Conservation (phyloP, 1,140 invertebrate genomes). For the Tetraneura akinire region DNA sequence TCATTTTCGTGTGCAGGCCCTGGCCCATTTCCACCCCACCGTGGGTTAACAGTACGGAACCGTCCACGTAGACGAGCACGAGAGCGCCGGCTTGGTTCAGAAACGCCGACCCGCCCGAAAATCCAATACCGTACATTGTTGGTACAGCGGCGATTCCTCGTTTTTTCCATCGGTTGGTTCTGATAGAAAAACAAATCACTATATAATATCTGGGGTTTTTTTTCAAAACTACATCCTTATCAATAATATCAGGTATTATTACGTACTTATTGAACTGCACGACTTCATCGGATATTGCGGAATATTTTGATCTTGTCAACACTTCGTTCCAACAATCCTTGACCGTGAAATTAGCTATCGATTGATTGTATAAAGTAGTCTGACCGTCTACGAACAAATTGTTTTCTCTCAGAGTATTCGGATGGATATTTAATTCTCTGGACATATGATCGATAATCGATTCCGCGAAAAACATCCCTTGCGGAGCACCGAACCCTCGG, state of each 20-base stretch:
- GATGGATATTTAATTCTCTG: slow-evolving; percentile 67
- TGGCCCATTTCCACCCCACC: slow-evolving; percentile 96
- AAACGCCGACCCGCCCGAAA: slow-evolving; percentile 67
- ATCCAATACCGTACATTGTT: slow-evolving; percentile 88
- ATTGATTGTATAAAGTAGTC: slow-evolving; percentile 77
- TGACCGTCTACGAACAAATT: slow-evolving; percentile 85
- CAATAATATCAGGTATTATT: too few relatives aligned
- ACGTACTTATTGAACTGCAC: slow-evolving; percentile 72
- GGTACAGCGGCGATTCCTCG: slow-evolving; percentile 84
- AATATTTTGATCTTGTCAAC: slow-evolving; percentile 69
- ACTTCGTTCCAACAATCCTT: slow-evolving; percentile 83
- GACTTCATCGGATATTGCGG: slow-evolving; percentile 65
- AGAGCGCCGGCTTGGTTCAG: slow-evolving; percentile 89
- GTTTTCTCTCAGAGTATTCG: slow-evolving; percentile 62
- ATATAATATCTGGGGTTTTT: too few relatives aligned
- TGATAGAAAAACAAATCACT: too few relatives aligned
- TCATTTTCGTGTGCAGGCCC: slow-evolving; percentile 93
- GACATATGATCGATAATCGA: slow-evolving; percentile 77
- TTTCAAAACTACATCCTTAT: too few relatives aligned
- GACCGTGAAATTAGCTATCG: slow-evolving; percentile 74
- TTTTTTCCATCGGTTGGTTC: slow-evolving; percentile 82
- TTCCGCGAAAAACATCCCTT: slow-evolving; percentile 84
- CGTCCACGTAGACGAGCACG: slow-evolving; percentile 87
- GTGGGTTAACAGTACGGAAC: slow-evolving; percentile 87
- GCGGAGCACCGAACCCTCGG: slow-evolving; percentile 85